Evolutionary conservation across 2,113 vertebrate species (phyloP).

Genomic region (Micronycteris hirsuta): DNA sequence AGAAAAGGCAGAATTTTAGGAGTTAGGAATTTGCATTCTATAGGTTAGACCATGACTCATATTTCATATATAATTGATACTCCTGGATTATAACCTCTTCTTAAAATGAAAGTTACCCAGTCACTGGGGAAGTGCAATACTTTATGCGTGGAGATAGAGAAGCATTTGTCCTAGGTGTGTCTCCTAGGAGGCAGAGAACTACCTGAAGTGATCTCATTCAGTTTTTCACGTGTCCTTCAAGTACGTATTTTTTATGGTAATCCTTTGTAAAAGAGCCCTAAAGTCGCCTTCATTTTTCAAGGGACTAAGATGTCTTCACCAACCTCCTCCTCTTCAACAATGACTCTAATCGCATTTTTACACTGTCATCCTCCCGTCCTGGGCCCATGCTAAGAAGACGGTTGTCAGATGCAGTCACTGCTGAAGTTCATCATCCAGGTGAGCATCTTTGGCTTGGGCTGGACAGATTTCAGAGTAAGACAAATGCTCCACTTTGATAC

Average conservation of each 20-base stretch:
- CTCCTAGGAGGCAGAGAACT: not conserved
- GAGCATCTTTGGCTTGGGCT: not conserved
- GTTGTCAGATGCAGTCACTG: not conserved
- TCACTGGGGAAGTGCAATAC: not conserved
- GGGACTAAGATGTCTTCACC: not conserved
- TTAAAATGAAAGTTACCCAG: not conserved
- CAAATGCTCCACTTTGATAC: not conserved
- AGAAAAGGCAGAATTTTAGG: not conserved
- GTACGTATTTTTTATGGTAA: not conserved
- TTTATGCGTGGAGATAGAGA: not conserved
- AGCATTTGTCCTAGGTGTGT: not conserved
- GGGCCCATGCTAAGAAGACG: not conserved
- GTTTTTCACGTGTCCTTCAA: not conserved
- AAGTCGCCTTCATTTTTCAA: slow-evolving; percentile 10
- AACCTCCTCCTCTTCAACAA: not conserved
- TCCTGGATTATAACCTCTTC: not conserved
- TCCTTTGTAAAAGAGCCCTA: not conserved
- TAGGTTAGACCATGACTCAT: not conserved
- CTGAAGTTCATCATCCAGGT: not conserved
- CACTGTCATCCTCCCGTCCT: not conserved
- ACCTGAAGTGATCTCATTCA: not conserved
- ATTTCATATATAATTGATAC: not conserved
- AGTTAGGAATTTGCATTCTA: not conserved
- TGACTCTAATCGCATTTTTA: not conserved
- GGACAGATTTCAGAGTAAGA: not conserved